Evolutionary conservation across 2,888 invertebrate species (phyloP).

Genomic region (Eupithecia tripunctaria): DNA sequence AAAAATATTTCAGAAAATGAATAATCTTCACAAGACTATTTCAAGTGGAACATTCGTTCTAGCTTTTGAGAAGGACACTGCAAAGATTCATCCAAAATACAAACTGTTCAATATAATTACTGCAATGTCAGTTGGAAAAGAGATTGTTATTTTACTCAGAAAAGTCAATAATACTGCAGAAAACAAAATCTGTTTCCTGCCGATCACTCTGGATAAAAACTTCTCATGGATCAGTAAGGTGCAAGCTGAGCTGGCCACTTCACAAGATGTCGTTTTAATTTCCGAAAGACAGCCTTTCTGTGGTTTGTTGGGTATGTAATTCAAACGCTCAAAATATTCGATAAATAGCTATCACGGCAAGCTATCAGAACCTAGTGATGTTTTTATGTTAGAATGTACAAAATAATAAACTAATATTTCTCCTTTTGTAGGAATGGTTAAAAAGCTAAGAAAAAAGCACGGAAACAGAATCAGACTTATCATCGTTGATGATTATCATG

Average conservation of each 20-base stretch:
- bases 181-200: conserved; percentile 49
- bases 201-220: conserved; percentile 54
- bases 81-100: conserved; percentile 48
- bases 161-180: conserved; percentile 43
- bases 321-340: not conserved
- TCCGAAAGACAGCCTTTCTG: conserved; percentile 60
- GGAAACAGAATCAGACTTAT: conserved; percentile 72
- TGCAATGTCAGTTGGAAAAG: conserved; percentile 55
- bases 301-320: conserved; percentile 58
- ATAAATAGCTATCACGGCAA: not conserved
- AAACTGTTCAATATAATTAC: conserved; percentile 55
- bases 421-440: conserved; percentile 84
- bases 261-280: conserved; percentile 56
- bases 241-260: conserved; percentile 54
- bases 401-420: conserved; percentile 6
- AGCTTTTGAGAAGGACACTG: conserved; percentile 52
- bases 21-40: conserved; percentile 46
- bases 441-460: conserved; percentile 87
- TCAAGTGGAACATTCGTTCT: conserved; percentile 55
- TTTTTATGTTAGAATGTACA: not conserved
- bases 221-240: conserved; percentile 60
- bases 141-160: conserved; percentile 56
- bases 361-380: not conserved
- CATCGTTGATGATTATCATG: too few relatives aligned
- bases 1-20: conserved; percentile 57